Conservation (phyloP, 2,888 invertebrate species). For the Troides oblongomaculatus region DNA sequence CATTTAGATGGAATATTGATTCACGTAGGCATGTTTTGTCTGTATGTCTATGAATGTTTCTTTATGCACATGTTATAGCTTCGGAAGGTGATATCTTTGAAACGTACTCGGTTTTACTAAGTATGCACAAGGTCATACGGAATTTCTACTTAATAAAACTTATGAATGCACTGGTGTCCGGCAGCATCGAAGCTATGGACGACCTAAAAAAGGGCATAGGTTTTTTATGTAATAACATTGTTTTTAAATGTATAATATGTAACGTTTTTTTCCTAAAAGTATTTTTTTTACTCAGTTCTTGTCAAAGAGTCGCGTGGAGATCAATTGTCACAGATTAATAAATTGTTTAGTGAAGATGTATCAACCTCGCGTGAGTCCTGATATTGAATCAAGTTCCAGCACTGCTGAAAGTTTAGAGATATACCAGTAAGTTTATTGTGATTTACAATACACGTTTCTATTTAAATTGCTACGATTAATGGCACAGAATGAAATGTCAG, state of each 20-base stretch:
- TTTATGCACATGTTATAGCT: too few relatives aligned
- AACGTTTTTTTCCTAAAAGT: too few relatives aligned
- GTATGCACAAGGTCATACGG: too few relatives aligned
- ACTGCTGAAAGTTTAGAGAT: constrained; percentile 85
- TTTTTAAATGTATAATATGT: background rate
- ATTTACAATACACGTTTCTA: background rate
- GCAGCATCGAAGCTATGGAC: background rate
- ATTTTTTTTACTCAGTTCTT: constrained; percentile 63
- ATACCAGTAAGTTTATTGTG: constrained; percentile 77
- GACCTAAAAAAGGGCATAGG: background rate
- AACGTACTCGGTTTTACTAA: too few relatives aligned
- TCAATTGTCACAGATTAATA: constrained; percentile 85
- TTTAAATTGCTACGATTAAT: background rate
- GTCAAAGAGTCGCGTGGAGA: constrained; percentile 84
- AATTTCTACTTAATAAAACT: too few relatives aligned
- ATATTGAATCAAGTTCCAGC: constrained; percentile 79
- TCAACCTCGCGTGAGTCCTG: constrained; percentile 76
- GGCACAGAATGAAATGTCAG: too few relatives aligned
- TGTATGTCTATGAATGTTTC: too few relatives aligned
- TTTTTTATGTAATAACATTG: background rate
- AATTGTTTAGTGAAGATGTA: constrained; percentile 85
- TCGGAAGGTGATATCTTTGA: too few relatives aligned
- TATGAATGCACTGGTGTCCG: background rate
- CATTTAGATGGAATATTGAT: too few relatives aligned
- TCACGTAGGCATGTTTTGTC: too few relatives aligned